Evolutionary conservation across 1,140 invertebrate species (phyloP).

Genomic region (Drosophila repleta): DNA sequence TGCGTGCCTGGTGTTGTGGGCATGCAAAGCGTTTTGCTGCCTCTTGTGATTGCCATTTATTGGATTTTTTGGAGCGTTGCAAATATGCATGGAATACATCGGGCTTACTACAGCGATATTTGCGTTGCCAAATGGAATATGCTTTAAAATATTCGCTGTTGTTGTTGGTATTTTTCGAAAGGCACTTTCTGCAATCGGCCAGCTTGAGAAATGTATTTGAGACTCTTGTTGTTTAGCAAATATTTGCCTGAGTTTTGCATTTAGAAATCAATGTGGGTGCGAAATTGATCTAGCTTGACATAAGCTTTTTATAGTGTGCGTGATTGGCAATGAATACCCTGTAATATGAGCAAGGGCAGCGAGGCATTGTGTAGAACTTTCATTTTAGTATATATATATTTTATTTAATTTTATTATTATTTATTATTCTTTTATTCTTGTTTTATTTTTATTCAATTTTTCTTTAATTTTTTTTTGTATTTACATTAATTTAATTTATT

Average conservation of each 20-base stretch:
- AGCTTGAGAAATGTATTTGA: conserved; percentile 19
- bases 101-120: conserved; percentile 46
- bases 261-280: neutral
- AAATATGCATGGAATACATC: conserved; percentile 71
- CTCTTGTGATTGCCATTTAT: conserved; percentile 75
- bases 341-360: too few species aligned
- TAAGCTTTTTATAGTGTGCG: too few species aligned
- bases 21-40: conserved; percentile 63
- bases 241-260: neutral
- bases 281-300: neutral
- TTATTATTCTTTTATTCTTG: too few species aligned
- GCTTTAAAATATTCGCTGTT: conserved; percentile 22
- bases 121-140: conserved; percentile 52
- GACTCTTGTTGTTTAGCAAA: conserved; percentile 6
- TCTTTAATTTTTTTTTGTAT: too few species aligned
- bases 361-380: too few species aligned
- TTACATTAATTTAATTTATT: too few species aligned
- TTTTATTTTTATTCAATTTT: too few species aligned
- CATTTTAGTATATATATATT: too few species aligned
- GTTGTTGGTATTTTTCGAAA: conserved; percentile 13
- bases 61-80: conserved; percentile 77
- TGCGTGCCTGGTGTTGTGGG: conserved; percentile 28
- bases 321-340: too few species aligned
- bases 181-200: conserved; percentile 25
- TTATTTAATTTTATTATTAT: too few species aligned